These are phyloP conservation scores for Apus apus DNA, from an alignment of 2,113 vertebrate genomes.

Conservation along the genomic window DNA sequence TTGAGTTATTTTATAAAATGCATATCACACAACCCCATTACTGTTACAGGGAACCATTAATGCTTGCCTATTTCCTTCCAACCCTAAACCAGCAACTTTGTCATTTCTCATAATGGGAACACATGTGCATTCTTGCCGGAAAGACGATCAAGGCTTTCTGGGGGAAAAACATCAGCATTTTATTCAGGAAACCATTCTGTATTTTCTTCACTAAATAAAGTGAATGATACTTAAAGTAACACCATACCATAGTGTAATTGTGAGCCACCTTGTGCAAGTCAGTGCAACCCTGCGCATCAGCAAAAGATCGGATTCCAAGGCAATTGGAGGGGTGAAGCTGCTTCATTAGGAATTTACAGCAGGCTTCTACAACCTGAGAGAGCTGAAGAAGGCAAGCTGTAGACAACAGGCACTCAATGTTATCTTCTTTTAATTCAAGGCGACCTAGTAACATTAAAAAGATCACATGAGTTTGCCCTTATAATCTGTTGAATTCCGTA, in stretches of 20 bases:
- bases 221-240: neutral
- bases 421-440: constrained; percentile 96
- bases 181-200: neutral
- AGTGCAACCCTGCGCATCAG: constrained; percentile 93
- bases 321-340: constrained; percentile 99
- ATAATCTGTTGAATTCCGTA: neutral
- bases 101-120: neutral
- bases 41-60: neutral
- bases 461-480: neutral
- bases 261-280: constrained; percentile 96
- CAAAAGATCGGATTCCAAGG: constrained; percentile 95
- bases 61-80: neutral
- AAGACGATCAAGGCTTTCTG: neutral
- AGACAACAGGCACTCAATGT: constrained; percentile 94
- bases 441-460: constrained; percentile 79
- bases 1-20: neutral
- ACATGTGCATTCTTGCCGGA: neutral
- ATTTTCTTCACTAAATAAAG: neutral
- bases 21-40: neutral
- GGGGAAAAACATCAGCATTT: neutral
- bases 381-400: constrained; percentile 96
- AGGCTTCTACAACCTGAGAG: constrained; percentile 94
- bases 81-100: neutral
- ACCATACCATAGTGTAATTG: constrained; percentile 95
- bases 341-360: constrained; percentile 95